Percentiles rank a stretch among this genome's conserved stretches.
Conservation (phyloP, 2,113 vertebrate genomes). For the Atlantisia rogersi region DNA sequence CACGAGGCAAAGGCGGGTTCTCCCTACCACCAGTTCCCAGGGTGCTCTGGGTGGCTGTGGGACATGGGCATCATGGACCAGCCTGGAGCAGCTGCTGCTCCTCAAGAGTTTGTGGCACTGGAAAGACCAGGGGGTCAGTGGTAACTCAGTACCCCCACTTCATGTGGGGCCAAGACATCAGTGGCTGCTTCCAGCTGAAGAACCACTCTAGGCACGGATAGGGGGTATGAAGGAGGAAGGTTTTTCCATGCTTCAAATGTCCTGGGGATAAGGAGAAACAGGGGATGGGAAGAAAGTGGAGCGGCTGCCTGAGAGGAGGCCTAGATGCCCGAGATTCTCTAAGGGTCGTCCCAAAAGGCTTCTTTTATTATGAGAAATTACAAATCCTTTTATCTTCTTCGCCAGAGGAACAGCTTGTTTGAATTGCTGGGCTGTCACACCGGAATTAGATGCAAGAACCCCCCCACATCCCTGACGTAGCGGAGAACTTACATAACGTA, state of each 20-base stretch:
- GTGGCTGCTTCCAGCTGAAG: background rate
- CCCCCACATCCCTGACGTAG: constrained; percentile 69
- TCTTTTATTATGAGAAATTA: constrained; percentile 49
- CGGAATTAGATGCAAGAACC: constrained; percentile 79
- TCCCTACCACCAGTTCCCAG: background rate
- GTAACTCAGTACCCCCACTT: background rate
- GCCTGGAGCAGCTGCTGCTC: fast-evolving
- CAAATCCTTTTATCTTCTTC: constrained; percentile 65
- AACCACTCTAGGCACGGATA: background rate
- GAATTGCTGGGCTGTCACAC: constrained; percentile 76
- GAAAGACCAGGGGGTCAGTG: background rate
- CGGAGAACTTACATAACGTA: constrained; percentile 77
- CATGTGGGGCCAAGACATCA: background rate
- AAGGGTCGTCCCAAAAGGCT: constrained; percentile 43
- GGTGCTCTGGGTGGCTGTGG: background rate
- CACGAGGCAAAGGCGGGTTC: constrained; percentile 5
- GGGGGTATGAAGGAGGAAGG: background rate
- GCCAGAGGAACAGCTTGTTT: constrained; percentile 77
- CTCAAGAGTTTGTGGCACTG: fast-evolving
- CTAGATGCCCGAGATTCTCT: background rate
- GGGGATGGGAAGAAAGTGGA: constrained; percentile 4
- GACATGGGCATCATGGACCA: fast-evolving
- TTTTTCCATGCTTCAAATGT: background rate
- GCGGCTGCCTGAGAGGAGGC: background rate
- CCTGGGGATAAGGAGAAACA: background rate